Conservation (phyloP, 2,797 vertebrate genomes). For the Lepilemur septentrionalis region DNA sequence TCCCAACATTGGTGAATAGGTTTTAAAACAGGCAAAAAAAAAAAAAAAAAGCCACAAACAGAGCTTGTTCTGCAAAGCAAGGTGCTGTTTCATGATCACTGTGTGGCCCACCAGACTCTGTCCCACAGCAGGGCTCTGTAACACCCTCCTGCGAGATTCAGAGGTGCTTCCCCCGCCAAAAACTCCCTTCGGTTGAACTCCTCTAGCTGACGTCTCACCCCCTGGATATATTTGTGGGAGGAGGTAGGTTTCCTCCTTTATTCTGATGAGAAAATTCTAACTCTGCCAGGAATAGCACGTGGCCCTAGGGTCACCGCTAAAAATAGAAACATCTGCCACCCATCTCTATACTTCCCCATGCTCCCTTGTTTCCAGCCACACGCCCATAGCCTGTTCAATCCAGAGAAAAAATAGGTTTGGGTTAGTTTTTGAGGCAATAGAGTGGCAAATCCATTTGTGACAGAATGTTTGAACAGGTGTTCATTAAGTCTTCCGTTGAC, state of each 20-base stretch:
- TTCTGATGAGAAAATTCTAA: background rate
- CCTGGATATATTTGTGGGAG: background rate
- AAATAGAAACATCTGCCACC: background rate
- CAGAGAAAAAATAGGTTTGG: background rate
- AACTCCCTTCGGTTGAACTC: background rate
- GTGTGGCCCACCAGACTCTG: rapidly evolving
- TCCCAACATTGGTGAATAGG: background rate
- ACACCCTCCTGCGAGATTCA: background rate
- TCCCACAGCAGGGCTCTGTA: background rate
- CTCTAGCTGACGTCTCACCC: background rate
- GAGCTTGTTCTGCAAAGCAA: background rate
- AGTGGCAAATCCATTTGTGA: constrained; percentile 16
- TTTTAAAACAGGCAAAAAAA: background rate
- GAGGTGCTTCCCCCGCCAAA: background rate
- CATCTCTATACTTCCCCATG: rapidly evolving
- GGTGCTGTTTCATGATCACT: no score
- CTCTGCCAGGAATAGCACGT: rapidly evolving
- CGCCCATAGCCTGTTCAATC: background rate
- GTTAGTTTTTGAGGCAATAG: background rate
- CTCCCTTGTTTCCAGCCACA: background rate
- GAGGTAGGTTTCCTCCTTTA: background rate
- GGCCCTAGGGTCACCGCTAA: background rate
- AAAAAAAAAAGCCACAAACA: background rate
- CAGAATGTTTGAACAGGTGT: constrained; percentile 21
- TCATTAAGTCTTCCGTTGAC: background rate